Percentiles rank a stretch among this genome's conserved stretches.
phyloP scores from a whole-genome alignment of 2,888 invertebrate species.

The Scaeva pyrastri region DNA sequence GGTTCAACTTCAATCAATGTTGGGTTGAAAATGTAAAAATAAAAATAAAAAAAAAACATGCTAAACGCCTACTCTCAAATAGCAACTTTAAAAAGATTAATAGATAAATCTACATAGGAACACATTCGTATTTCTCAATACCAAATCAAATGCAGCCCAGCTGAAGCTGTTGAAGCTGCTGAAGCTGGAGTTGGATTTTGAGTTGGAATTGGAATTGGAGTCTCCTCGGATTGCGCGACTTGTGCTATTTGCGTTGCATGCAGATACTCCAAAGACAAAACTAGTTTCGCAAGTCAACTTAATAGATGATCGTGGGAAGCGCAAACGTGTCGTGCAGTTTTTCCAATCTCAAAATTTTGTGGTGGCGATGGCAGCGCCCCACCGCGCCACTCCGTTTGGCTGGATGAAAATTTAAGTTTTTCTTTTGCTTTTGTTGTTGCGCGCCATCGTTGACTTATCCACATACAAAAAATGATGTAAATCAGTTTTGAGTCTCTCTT shows the following conservation, averaged over 20 bases:
- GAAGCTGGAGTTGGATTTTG: no score
- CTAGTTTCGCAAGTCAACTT: slow-evolving; percentile 61
- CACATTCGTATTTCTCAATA: slow-evolving; percentile 26
- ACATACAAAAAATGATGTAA: not conserved
- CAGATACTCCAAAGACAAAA: slow-evolving; percentile 40
- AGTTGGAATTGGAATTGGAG: no score
- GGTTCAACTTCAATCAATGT: not conserved
- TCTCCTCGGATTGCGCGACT: slow-evolving; percentile 18
- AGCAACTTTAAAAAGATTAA: slow-evolving; percentile 19
- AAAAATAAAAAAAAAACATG: slow-evolving; percentile 8
- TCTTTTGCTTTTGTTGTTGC: slow-evolving; percentile 1
- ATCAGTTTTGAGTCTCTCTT: no score
- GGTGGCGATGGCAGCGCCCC: not conserved
- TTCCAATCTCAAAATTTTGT: slow-evolving; percentile 40
- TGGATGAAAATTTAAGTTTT: slow-evolving; percentile 5
- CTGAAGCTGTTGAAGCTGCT: no score
- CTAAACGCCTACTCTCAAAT: slow-evolving; percentile 16
- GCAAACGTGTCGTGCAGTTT: slow-evolving; percentile 58
- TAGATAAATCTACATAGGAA: slow-evolving; percentile 10
- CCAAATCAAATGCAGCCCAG: slow-evolving; percentile 20
- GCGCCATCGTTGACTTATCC: slow-evolving; percentile 12
- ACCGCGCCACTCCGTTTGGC: no score
- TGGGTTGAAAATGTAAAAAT: not conserved
- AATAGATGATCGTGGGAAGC: slow-evolving; percentile 65
- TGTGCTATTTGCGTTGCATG: slow-evolving; percentile 44